A percentile compares a stretch with the other conserved stretches of the same genome.
These are phyloP conservation scores for Drosophila niveifrons DNA, from an alignment of 2,888 invertebrate genomes.

Conservation along the genomic window DNA sequence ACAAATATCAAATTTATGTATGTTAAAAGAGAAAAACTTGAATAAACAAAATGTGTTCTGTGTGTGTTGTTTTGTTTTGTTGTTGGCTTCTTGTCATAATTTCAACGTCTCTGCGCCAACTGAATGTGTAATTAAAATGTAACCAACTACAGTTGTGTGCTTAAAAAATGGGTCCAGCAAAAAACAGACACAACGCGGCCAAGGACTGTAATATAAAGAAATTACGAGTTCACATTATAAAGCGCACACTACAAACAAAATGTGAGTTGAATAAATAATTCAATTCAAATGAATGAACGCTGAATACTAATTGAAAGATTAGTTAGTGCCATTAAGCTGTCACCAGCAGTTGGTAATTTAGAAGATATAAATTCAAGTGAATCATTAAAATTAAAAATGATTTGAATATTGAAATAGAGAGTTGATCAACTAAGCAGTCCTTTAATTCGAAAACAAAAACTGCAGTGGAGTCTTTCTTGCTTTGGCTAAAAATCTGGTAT, in stretches of 20 bases:
- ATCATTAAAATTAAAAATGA: not conserved
- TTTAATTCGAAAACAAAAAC: not conserved
- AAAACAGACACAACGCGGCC: conserved; percentile 10
- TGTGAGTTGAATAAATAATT: not conserved
- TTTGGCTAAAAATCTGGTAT: too few relatives aligned
- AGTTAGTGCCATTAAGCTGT: not conserved
- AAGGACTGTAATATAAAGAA: conserved; percentile 51
- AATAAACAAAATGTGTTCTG: not conserved
- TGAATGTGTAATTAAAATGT: conserved; percentile 64
- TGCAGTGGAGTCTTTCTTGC: too few relatives aligned
- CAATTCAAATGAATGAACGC: not conserved
- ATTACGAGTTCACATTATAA: conserved; percentile 37
- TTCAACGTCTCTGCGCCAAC: conserved; percentile 46
- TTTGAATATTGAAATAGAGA: too few relatives aligned
- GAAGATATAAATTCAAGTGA: not conserved
- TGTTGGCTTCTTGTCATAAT: conserved; percentile 34
- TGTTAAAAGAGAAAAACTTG: conserved; percentile 27
- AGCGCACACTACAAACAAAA: not conserved
- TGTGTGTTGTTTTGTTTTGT: not conserved
- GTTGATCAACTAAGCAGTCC: not conserved
- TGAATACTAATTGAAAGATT: conserved; percentile 1
- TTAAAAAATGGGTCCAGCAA: conserved; percentile 15
- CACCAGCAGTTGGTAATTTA: not conserved
- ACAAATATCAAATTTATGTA: conserved; percentile 33
- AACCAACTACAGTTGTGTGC: conserved; percentile 31